Evolutionary conservation across 2,888 invertebrate species (phyloP), one percentile per base, ranked within the genome.

Genomic region (Mechanitis messenoides): DNA sequence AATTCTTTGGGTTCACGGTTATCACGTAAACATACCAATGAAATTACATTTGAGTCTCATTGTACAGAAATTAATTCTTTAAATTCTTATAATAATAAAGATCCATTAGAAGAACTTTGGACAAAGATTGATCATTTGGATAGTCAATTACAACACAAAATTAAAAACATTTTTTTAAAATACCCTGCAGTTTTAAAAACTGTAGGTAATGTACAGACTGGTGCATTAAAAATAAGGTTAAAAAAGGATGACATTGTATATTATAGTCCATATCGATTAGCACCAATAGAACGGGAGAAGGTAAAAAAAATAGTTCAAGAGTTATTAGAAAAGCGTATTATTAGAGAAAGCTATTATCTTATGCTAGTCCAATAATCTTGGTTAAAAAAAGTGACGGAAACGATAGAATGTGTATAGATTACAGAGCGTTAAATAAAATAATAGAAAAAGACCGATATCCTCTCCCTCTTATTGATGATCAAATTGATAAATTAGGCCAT

Each of bases 381-480:
- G 69, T 69, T 5, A 66, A 61, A 45, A 70, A 67, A 55, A 42
- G 5, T 4, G 63, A 68, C 54, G 70, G 68, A 6, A 60, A 42
- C 28, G 63, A 66, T 53, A 45, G 69, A 33, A 38, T 69, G 53
- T 67, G 66, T 55, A 35, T 69, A 1, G 66, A 66, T 57, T 69
- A 62, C 9, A 59, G 68, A 58, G 58, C 64, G 3, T 55, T 69
- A 31, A 65, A 67, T 58, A 62, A 63, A 45, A 62, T 68, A 7
- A 61, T 59, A 11, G 64, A 63, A 57, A 67, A 63, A 55, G 65
- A 66, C 4, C n/a, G 63, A 42, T 67, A 65, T 45, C 66, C 66
- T 3, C 54, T 67, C 1, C 65, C 66, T 6, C 35, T 62, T 2
- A 69, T 65, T n/a, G 58, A 67, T 45, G 66, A 68, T 45, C 54